These are phyloP conservation scores for Eremobia ochroleuca DNA, from an alignment of 2,888 invertebrate species.

Conservation along the genomic window DNA sequence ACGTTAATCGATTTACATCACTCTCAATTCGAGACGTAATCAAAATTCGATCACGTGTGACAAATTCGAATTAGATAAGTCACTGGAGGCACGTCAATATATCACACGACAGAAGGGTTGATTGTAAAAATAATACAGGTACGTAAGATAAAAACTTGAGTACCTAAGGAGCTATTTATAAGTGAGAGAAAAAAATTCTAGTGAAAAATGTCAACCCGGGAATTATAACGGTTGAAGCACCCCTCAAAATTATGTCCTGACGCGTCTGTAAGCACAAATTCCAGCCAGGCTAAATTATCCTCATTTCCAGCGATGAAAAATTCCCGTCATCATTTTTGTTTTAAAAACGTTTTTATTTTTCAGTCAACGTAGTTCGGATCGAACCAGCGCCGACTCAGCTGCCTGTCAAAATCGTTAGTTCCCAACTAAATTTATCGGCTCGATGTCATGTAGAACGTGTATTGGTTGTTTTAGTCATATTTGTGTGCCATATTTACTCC, in stretches of 20 bases:
- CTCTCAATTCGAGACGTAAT: constrained; percentile 61
- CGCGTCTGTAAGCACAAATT: constrained; percentile 37
- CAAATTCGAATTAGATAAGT: constrained; percentile 55
- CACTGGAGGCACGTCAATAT: constrained; percentile 23
- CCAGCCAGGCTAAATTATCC: constrained; percentile 37
- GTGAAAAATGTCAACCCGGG: constrained; percentile 5
- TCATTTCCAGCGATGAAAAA: constrained; percentile 24
- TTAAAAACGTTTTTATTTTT: constrained; percentile 70
- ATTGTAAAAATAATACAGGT: constrained; percentile 3
- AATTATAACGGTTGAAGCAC: constrained; percentile 36
- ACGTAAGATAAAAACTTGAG: neutral
- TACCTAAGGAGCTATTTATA: constrained; percentile 8
- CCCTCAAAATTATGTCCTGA: constrained; percentile 45
- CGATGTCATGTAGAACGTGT: constrained; percentile 70
- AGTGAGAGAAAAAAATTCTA: constrained; percentile 26
- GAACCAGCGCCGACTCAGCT: constrained; percentile 87
- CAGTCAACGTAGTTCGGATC: constrained; percentile 87
- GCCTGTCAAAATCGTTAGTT: constrained; percentile 86
- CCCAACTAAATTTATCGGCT: constrained; percentile 77
- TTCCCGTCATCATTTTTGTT: constrained; percentile 29
- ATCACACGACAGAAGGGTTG: constrained; percentile 9
- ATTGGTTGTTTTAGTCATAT: constrained; percentile 71
- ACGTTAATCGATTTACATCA: constrained; percentile 52
- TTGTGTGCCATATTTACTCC: constrained; percentile 74
- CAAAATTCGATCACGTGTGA: constrained; percentile 56